Evolutionary conservation across 2,113 vertebrate species (phyloP), one percentile per base, ranked within the genome.

Genomic region (Origma solitaria): DNA sequence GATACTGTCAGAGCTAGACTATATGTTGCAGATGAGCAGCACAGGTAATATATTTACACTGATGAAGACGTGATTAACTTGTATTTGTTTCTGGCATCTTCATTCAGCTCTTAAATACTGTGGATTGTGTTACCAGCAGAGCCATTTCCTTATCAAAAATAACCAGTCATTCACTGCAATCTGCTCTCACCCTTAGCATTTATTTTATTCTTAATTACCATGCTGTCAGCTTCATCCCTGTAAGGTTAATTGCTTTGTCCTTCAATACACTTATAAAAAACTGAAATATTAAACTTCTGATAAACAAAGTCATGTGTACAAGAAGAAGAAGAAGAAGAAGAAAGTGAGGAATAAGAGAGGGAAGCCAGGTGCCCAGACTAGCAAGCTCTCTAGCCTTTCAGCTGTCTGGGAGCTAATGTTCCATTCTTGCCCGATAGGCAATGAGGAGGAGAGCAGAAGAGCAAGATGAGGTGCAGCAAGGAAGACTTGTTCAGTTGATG

Each of bases 141-240:
- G 40, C 42, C 73, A 82, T 66, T 88, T 90, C 47, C 78, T 82
- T 93, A 88, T 83, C 21, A 83, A 83, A 91, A 61, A 76, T 70
- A 65, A 95, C 95, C 92, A 83, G 57, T 96, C 82, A 92, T 94
- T 95, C 77, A 50, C 51, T 93, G 40, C 61, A 95, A 35, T 82
- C 84, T 95, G 24, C 28, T 96, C 73, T 94, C 86, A 71, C 65
- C n/a, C 38, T 81, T 91, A 89, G 49, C 61, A 68, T 79, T 94
- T 95, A 86, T 90, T 97, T 86, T 72, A 7, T 78, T 92, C 89
- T 95, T 96, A 97, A 96, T 97, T 87, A 89, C 49, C 42, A 64
- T 13, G 7, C 73, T 94, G 71, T 95, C 96, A 95, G 35, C 25
- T 70, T 91, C 0, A 1, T 75, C 57, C 49, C 82, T 92, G 69